A percentile compares a stretch with the other conserved stretches of the same genome.
Conservation (phyloP, 1,140 invertebrate species). For the Drosophila willistoni region DNA sequence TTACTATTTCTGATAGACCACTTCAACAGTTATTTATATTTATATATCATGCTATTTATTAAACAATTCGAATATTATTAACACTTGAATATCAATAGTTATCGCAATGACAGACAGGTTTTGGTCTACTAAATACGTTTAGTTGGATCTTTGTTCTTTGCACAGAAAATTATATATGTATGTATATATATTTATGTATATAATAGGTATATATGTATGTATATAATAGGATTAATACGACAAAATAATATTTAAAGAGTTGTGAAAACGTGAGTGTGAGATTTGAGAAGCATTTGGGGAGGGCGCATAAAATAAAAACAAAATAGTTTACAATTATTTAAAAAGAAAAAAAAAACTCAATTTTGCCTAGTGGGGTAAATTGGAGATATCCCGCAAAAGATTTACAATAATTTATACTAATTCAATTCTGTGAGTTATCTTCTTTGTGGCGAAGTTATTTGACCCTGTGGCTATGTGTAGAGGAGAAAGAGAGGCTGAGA, state of each 20-base stretch:
- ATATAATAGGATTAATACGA: conserved; percentile 74
- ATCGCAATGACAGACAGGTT: conserved; percentile 70
- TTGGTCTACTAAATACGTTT: conserved; percentile 70
- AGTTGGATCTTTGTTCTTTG: conserved; percentile 58
- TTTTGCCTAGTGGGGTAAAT: not conserved
- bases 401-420: not conserved
- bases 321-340: conserved; percentile 60
- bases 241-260: conserved; percentile 48
- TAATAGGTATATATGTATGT: conserved; percentile 21
- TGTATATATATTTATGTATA: conserved; percentile 17
- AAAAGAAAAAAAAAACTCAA: not conserved
- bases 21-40: conserved; percentile 28
- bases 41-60: conserved; percentile 79
- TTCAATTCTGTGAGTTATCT: not conserved
- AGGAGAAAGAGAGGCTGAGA: not conserved
- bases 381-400: not conserved
- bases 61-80: conserved; percentile 81
- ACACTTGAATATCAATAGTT: conserved; percentile 77
- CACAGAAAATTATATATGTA: conserved; percentile 50
- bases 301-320: conserved; percentile 56
- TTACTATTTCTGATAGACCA: not conserved
- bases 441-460: not conserved
- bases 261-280: conserved; percentile 62
- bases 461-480: not conserved
- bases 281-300: conserved; percentile 62